Evolutionary conservation across 2,888 invertebrate genomes (phyloP).

Genomic region (Hyppa rectilinea): DNA sequence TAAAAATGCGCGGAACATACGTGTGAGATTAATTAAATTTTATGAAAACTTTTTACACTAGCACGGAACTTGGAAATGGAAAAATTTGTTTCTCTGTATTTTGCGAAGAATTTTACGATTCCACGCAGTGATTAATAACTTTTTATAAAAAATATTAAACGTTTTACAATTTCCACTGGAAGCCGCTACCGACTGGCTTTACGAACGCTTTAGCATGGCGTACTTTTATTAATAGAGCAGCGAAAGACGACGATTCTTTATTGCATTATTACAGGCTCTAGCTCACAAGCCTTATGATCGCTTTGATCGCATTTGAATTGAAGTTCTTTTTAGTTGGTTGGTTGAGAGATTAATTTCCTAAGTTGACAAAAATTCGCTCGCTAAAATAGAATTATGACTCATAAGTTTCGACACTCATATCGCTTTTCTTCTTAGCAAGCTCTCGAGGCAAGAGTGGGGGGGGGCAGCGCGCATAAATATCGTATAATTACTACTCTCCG

Average conservation of each 20-base stretch:
- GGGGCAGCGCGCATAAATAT: constrained; percentile 81
- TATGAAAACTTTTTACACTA: constrained; percentile 71
- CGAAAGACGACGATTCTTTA: constrained; percentile 51
- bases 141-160: constrained; percentile 59
- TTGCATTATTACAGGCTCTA: constrained; percentile 46
- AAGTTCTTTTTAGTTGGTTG: constrained; percentile 53
- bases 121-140: constrained; percentile 66
- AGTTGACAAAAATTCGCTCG: constrained; percentile 58
- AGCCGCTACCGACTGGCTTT: constrained; percentile 36
- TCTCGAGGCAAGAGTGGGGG: constrained; percentile 73
- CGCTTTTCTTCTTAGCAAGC: constrained; percentile 73
- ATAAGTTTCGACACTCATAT: constrained; percentile 75
- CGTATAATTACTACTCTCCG: constrained; percentile 82
- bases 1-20: constrained; percentile 67
- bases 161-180: constrained; percentile 47
- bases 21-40: constrained; percentile 74
- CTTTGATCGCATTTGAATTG: constrained; percentile 57
- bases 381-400: constrained; percentile 65
- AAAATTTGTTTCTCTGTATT: constrained; percentile 66
- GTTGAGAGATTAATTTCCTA: constrained; percentile 58
- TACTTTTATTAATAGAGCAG: constrained; percentile 58
- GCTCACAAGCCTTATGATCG: constrained; percentile 40
- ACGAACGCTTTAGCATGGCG: constrained; percentile 29
- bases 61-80: constrained; percentile 66
- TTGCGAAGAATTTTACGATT: constrained; percentile 68